Evolutionary conservation across 1,140 invertebrate species (phyloP), one percentile per base, ranked within the genome.

Genomic region (Battus philenor): DNA sequence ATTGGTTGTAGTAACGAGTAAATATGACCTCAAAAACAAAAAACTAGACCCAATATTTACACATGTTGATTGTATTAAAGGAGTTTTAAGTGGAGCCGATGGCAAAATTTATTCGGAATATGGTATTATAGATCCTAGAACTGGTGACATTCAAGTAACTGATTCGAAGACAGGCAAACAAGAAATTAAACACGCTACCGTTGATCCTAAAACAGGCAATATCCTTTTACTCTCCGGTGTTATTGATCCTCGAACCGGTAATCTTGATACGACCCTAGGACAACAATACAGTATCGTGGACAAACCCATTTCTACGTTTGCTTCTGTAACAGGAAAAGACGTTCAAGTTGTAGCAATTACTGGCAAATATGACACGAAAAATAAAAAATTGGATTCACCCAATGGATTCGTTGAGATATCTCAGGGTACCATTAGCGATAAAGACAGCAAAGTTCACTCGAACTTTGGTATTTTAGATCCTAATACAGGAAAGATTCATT

Each of bases 391-490:
- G 61, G 90, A 59, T 73, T 91, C 73, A 84, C 89, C 70, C 69
- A 89, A 75, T 80, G 86, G 73, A 68, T 84, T 65, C 83, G 89
- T 87, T 70, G 90, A 67, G 86, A 90, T 78, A 12, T 85, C 81
- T 10, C 67, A 75, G 34, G 78, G 63, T 16, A 68, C 81, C 22
- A 68, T 85, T 71, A 54, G 88, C 72, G 59, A 91, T 78, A 86
- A 85, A 68, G 77, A 91, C 84, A 84, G 63, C 62, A 82, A 60
- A 87, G 90, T 86, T 68, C 89, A 66, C 82, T 89, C 79, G 52
- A 89, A 90, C 55, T 90, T 90, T 48, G 90, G 90, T 24, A 79
- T 90, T 50, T 78, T 90, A 7, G 90, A 91, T 61, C 88, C 89
- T 0, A 89, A 90, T 54, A 87, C 87, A 8, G 89, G 88, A 6